A percentile compares a stretch with the other conserved stretches of the same genome.
Conservation (phyloP, 2,113 vertebrate species). For the Myotis davidii region DNA sequence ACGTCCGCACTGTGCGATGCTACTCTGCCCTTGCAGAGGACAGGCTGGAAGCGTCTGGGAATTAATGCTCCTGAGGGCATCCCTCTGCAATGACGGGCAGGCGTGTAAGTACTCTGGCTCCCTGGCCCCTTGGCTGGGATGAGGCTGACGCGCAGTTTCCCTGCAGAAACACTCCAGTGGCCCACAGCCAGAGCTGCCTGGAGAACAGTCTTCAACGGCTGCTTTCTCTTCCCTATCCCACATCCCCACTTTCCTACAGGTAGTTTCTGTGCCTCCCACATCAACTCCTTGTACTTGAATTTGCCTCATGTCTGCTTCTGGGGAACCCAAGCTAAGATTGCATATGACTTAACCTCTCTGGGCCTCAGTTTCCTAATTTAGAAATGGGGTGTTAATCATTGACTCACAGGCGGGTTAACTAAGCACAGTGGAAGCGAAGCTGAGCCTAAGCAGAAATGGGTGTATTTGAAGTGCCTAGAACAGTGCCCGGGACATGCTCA, state of each 20-base stretch:
- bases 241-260: background rate
- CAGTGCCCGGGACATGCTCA: background rate
- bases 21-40: background rate
- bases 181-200: background rate
- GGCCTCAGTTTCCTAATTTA: background rate
- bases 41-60: background rate
- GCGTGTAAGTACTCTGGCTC: background rate
- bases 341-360: background rate
- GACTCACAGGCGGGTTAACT: background rate
- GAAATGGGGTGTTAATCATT: background rate
- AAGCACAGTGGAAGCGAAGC: background rate
- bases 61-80: background rate
- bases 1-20: background rate
- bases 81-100: background rate
- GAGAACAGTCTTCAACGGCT: background rate
- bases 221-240: background rate
- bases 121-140: background rate
- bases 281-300: background rate
- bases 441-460: background rate
- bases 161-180: no score
- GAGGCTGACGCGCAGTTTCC: background rate
- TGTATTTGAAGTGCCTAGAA: background rate
- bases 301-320: background rate
- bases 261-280: background rate
- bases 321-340: background rate